A percentile compares a stretch with the other conserved stretches of the same genome.
Evolutionary conservation across 2,797 vertebrate genomes (phyloP).

Genomic region (Amblyopsis hoosieri): DNA sequence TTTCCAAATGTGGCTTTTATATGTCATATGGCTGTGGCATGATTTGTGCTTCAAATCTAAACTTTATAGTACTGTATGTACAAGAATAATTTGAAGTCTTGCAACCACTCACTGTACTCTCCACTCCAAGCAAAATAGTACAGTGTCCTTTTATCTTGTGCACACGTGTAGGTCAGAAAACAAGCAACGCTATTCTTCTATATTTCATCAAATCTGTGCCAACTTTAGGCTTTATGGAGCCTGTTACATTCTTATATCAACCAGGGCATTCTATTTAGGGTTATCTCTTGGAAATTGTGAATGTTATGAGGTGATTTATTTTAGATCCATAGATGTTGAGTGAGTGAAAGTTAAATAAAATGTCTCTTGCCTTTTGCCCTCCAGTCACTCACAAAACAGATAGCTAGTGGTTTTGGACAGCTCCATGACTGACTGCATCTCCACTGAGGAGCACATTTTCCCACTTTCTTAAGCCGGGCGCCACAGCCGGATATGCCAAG

Average conservation of each 20-base stretch:
- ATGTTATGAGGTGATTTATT: constrained; percentile 43
- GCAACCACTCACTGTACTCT: no score
- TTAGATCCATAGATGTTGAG: constrained; percentile 52
- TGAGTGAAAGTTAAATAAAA: constrained; percentile 68
- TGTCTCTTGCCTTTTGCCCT: constrained; percentile 70
- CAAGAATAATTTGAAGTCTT: constrained; percentile 5
- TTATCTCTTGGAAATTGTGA: constrained; percentile 25
- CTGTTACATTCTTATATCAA: not conserved
- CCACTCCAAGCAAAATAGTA: no score
- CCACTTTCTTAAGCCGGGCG: constrained; percentile 69
- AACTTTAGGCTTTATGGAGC: no score
- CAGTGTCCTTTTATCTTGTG: no score
- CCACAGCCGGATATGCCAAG: constrained; percentile 61
- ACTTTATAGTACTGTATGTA: constrained; percentile 14
- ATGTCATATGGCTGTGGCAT: constrained; percentile 49
- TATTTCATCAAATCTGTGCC: no score
- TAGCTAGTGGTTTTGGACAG: constrained; percentile 73
- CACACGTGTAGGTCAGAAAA: no score
- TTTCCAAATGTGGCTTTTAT: constrained; percentile 61
- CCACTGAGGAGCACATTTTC: constrained; percentile 75
- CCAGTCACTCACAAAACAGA: constrained; percentile 64
- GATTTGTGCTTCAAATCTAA: constrained; percentile 37
- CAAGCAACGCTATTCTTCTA: no score
- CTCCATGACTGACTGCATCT: constrained; percentile 77
- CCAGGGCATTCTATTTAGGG: constrained; percentile 5